Evolutionary conservation across 2,888 invertebrate species (phyloP), one percentile per base, ranked within the genome.

Genomic region (Amphimallon solstitiale): DNA sequence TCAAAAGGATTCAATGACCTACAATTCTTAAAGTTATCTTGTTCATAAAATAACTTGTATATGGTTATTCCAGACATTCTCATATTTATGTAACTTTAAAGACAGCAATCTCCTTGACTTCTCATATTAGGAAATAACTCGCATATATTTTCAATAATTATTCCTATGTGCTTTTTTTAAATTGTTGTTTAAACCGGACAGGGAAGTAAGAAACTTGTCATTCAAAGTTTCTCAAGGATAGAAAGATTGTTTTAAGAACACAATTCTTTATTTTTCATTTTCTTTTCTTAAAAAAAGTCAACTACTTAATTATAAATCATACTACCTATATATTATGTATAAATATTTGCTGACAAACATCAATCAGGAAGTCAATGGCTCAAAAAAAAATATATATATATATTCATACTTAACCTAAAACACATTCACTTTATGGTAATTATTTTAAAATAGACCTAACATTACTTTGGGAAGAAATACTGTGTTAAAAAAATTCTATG

Each of bases 301-400:
- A 56, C 56, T 59, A 59, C 38, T 59, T 29, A n/a, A 43, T 59
- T 45, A 45, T 59, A 64, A 40, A 23, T 54, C 46, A 64, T 54
- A 23, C 23, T 54, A 62, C 40, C 35, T 35, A 35, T n/a, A 51
- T 17, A 35, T 23, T 34, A 35, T 54, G 34, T 54, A 40, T 29
- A 29, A 45, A 38, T 14, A 51, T 63, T 54, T 63, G 63, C 54
- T 56, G 64, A 64, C 64, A 56, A 63, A 64, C 56, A 45, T 56
- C 17, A 29, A 56, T 64, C 37, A 19, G 43, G 21, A 46, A 46
- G 45, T 29, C 37, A 64, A 63, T 34, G 23, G 23, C 38, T 56
- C 40, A 40, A 56, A 40, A 23, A 23, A 59, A 43, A 45, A 23
- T 29, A 21, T 19, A 3, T 49, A 43, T 54, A 10, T 54, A 38